Conservation (phyloP, 2,888 invertebrate genomes). For the Choristoneura rosaceana region DNA sequence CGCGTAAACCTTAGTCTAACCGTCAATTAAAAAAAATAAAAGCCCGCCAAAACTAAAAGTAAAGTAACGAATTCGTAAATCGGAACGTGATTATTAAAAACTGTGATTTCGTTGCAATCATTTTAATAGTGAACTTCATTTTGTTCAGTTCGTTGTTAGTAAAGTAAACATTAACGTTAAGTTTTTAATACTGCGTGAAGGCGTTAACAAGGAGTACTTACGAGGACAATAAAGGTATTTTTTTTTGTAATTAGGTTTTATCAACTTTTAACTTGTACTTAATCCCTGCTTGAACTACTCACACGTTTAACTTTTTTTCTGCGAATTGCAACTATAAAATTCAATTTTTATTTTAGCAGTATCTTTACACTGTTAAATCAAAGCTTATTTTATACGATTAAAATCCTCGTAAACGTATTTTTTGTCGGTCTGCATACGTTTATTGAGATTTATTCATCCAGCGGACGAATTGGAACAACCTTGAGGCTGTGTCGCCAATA, state of each 20-base stretch:
- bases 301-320: background rate
- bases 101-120: conserved; percentile 33
- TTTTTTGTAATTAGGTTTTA: conserved; percentile 42
- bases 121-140: conserved; percentile 45
- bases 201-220: conserved; percentile 46
- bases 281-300: background rate
- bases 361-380: background rate
- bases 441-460: conserved; percentile 40
- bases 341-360: background rate
- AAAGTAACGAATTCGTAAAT: conserved; percentile 32
- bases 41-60: conserved; percentile 61
- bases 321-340: background rate
- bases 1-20: conserved; percentile 50
- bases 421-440: conserved; percentile 32
- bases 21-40: conserved; percentile 39
- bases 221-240: conserved; percentile 63
- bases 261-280: background rate
- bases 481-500: conserved; percentile 68
- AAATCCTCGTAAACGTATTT: conserved; percentile 7
- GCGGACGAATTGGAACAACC: conserved; percentile 64
- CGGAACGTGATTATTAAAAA: conserved; percentile 32
- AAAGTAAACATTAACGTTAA: conserved; percentile 46
- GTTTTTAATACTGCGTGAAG: conserved; percentile 53
- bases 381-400: background rate
- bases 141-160: conserved; percentile 53